A percentile compares a stretch with the other conserved stretches of the same genome.
These are phyloP conservation scores for Bombyx mori DNA, from an alignment of 1,140 invertebrate genomes.

Conservation along the genomic window DNA sequence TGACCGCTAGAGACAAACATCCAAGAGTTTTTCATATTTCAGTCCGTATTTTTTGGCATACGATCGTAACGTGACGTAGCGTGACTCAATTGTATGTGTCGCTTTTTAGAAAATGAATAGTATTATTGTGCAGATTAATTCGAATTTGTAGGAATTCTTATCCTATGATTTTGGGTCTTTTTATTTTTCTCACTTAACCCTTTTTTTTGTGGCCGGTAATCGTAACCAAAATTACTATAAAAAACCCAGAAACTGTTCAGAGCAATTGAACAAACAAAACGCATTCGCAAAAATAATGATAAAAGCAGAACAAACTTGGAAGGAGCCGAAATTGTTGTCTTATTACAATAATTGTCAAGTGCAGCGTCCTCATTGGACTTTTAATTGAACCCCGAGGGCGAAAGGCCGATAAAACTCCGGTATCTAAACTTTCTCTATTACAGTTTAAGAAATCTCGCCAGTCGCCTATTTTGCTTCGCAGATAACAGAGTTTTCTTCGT, in stretches of 20 bases:
- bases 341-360: constrained; percentile 60
- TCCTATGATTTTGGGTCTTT: too few species aligned
- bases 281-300: background rate
- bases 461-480: constrained; percentile 45
- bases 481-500: constrained; percentile 49
- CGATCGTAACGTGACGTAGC: too few species aligned
- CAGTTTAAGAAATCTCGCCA: constrained; percentile 62
- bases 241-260: background rate
- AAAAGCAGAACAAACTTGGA: background rate
- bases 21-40: too few species aligned
- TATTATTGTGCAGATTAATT: too few species aligned
- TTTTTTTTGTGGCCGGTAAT: too few species aligned
- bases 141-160: too few species aligned
- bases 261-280: background rate
- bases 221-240: too few species aligned
- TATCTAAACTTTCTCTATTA: constrained; percentile 68
- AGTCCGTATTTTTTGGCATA: too few species aligned
- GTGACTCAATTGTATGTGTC: too few species aligned
- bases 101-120: too few species aligned
- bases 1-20: too few species aligned
- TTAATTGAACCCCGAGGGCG: constrained; percentile 69
- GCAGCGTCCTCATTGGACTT: constrained; percentile 50
- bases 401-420: constrained; percentile 60
- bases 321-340: constrained; percentile 31
- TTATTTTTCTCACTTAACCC: too few species aligned